phyloP scores from a whole-genome alignment of 1,140 invertebrate genomes.

The Centruroides sculpturatus region DNA sequence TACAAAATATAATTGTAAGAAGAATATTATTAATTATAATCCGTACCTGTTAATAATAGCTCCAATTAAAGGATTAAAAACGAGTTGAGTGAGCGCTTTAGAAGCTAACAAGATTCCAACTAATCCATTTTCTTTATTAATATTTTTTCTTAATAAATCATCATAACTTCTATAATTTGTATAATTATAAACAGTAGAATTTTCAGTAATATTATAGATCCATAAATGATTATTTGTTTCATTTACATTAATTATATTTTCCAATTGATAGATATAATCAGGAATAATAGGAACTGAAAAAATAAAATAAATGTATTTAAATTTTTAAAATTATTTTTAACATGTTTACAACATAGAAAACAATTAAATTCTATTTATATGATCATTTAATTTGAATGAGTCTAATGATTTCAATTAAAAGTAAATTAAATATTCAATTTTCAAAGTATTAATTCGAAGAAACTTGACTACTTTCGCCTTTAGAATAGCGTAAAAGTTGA shows the following conservation, averaged over 20 bases:
- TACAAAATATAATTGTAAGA: too few relatives aligned
- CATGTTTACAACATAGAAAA: neutral
- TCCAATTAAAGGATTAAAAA: slow-evolving; percentile 67
- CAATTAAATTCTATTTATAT: neutral
- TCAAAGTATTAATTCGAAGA: too few relatives aligned
- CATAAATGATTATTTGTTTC: neutral
- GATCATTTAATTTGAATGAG: neutral
- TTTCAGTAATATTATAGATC: slow-evolving; percentile 1
- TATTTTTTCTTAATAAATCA: neutral
- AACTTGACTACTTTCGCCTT: too few relatives aligned
- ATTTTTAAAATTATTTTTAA: neutral
- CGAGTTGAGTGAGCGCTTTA: slow-evolving; percentile 70
- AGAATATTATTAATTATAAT: too few relatives aligned
- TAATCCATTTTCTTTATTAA: slow-evolving; percentile 48
- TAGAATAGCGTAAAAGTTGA: too few relatives aligned
- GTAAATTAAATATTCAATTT: too few relatives aligned
- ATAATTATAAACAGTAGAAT: neutral
- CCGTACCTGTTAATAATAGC: slow-evolving; percentile 42
- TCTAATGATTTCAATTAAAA: neutral
- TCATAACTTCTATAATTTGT: neutral
- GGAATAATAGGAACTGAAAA: slow-evolving; percentile 69
- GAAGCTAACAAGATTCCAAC: slow-evolving; percentile 68
- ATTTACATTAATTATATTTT: slow-evolving; percentile 23
- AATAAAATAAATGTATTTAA: slow-evolving; percentile 3
- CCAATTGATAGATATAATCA: slow-evolving; percentile 52